Evolutionary conservation across 1,140 invertebrate species (phyloP), one percentile per base, ranked within the genome.

Genomic region (Carcinoscorpius rotundicauda): DNA sequence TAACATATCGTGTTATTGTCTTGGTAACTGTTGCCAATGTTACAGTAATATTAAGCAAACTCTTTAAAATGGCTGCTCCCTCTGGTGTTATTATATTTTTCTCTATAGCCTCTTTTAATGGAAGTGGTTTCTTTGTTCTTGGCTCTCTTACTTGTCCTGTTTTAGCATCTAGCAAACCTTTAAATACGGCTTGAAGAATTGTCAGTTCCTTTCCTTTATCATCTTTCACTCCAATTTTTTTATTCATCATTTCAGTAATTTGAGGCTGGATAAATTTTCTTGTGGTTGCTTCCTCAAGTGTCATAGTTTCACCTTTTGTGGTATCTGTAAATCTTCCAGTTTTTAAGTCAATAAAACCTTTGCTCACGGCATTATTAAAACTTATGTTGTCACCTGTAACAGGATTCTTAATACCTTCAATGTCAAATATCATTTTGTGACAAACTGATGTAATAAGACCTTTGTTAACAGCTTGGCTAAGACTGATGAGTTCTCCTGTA

Each of bases 391-490:
- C 87, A 49, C 84, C 85, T 59, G 85, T 87, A 67, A 85, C 81
- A 0, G 88, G 85, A 76, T 96, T 89, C 73, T 86, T 87, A 73
- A 97, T 91, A 64, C 88, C 91, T 70, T 92, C 89, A 65, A 95
- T 90, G 74, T 96, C 87, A 75, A 96, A 96, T 65, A 93, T 86
- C 4, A 89, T 90, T 76, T 89, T 88, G 74, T 89, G 87, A 8
- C 86, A 83, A 4, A 95, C 86, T 4, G 92, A 89, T 5, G 89
- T 89, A 57, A 97, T 86, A n/a, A 90, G 80, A 56, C 93, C 93
- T 68, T 86, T 82, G 73, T 89, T 86, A 4, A 93, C 86, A 5
- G 92, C 93, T 74, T 93, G 86, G 60, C 74, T 64, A 11, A 95
- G 85, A 51, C 83, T 82, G 9, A 89, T 81, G 29, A 82, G 75